phyloP scores from a whole-genome alignment of 2,113 vertebrate species.

The Lepus europaeus region DNA sequence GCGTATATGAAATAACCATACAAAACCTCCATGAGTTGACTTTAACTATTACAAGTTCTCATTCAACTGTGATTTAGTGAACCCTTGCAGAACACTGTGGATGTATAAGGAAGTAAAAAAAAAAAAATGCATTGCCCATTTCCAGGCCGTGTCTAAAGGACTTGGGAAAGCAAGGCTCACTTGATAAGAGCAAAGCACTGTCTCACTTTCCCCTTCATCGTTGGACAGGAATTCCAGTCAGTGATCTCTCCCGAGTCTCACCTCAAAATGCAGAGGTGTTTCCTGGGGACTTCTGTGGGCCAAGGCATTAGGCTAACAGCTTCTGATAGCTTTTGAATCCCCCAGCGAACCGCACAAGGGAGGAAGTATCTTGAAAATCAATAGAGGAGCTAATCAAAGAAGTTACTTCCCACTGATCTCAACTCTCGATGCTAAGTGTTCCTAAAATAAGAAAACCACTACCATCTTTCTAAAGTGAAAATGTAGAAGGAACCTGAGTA shows the following conservation, averaged over 20 bases:
- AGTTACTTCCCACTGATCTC: not conserved
- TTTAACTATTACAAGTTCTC: not conserved
- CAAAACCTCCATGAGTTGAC: slow-evolving; percentile 31
- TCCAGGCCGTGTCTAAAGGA: slow-evolving; percentile 8
- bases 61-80: not conserved
- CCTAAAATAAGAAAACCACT: not conserved
- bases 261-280: not conserved
- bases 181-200: not conserved
- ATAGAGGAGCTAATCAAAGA: not conserved
- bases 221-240: not conserved
- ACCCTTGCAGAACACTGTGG: not conserved
- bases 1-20: not conserved
- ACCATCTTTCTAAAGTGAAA: slow-evolving; percentile 17
- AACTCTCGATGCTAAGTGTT: not conserved
- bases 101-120: not conserved
- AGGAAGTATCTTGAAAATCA: not conserved
- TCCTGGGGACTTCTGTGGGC: not conserved
- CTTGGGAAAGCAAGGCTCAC: slow-evolving; percentile 27
- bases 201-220: not conserved
- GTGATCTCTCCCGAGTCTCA: not conserved
- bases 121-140: not conserved
- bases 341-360: not conserved
- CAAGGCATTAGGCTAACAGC: not conserved
- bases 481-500: slow-evolving; percentile 3
- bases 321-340: not conserved